Conservation (phyloP, 2,888 invertebrate species). For the Chelonus formosanus region DNA sequence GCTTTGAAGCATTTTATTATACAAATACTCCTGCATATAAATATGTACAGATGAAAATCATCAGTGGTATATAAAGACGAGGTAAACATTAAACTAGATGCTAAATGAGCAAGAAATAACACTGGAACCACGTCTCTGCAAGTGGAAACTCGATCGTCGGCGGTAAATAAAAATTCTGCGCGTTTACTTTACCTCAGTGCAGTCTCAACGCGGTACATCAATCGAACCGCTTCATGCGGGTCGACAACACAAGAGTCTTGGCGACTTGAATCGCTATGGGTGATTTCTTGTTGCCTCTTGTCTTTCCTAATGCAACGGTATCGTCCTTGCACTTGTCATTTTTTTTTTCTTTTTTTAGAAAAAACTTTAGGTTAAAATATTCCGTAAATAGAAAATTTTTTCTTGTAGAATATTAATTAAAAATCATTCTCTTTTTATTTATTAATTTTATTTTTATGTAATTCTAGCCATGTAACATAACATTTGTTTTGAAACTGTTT, state of each 20-base stretch:
- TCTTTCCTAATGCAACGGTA: too few species aligned
- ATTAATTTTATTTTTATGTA: too few species aligned
- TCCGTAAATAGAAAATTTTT: too few species aligned
- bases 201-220: constrained; percentile 42
- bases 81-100: too few species aligned
- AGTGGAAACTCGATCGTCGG: constrained; percentile 29
- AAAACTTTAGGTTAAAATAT: too few species aligned
- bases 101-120: constrained; percentile 9
- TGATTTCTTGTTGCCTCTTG: constrained; percentile 38
- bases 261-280: constrained; percentile 40
- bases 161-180: constrained; percentile 31
- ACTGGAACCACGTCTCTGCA: constrained; percentile 8
- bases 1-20: neutral
- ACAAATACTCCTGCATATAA: constrained; percentile 1
- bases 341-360: too few species aligned
- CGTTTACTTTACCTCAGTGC: constrained; percentile 21
- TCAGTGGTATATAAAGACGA: neutral
- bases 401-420: too few species aligned
- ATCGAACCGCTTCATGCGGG: constrained; percentile 36
- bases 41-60: constrained; percentile 9
- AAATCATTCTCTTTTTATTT: too few species aligned
- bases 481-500: too few species aligned
- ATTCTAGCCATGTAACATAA: too few species aligned
- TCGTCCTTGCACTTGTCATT: too few species aligned
- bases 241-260: constrained; percentile 24